Evolutionary conservation across 2,888 invertebrate species (phyloP).

Genomic region (Graphium colonna): DNA sequence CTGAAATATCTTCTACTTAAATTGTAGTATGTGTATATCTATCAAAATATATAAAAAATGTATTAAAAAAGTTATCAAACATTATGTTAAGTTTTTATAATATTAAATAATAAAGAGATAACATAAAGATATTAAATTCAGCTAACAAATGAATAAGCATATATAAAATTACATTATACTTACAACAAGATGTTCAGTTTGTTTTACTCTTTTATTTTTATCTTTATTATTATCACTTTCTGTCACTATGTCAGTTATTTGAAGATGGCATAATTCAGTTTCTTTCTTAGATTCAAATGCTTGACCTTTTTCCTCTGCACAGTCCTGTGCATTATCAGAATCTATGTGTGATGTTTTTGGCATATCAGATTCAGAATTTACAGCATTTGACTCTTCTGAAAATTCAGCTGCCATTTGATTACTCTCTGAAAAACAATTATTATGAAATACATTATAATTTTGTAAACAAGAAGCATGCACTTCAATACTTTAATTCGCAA

Average conservation of each 20-base stretch:
- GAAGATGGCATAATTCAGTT: constrained; percentile 5
- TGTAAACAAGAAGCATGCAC: too few species aligned
- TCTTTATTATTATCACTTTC: constrained; percentile 4
- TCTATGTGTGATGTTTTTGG: constrained; percentile 12
- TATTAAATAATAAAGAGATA: too few species aligned
- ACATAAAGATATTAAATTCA: too few species aligned
- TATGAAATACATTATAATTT: neutral
- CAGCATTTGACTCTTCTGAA: constrained; percentile 60
- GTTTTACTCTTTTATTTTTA: neutral
- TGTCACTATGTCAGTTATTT: constrained; percentile 11
- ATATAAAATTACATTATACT: neutral
- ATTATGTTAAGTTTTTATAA: too few species aligned
- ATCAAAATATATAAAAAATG: too few species aligned
- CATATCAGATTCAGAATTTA: constrained; percentile 39
- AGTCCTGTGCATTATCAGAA: neutral
- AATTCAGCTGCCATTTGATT: constrained; percentile 55
- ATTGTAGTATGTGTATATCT: too few species aligned
- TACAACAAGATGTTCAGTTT: constrained; percentile 13
- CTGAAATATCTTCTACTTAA: too few species aligned
- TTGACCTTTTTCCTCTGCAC: constrained; percentile 1
- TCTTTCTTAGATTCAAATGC: neutral
- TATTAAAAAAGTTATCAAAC: too few species aligned
- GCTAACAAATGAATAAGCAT: too few species aligned
- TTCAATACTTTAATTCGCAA: too few species aligned
- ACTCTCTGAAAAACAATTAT: constrained; percentile 43